These are phyloP conservation scores for Pristionchus maxplancki DNA, from an alignment of 2,888 invertebrate genomes.

Conservation along the genomic window DNA sequence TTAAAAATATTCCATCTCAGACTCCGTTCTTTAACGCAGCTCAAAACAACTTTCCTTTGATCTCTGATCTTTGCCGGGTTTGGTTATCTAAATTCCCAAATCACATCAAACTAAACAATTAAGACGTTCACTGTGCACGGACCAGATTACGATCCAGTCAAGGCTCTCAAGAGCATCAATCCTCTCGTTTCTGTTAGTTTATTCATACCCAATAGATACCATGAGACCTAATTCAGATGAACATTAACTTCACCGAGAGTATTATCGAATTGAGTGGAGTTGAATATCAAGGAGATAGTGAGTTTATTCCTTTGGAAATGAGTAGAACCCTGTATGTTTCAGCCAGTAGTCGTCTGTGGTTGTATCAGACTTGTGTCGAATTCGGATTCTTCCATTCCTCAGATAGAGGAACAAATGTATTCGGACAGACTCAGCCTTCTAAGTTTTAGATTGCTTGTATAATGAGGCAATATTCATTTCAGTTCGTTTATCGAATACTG, in stretches of 20 bases:
- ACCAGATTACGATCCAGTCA: conserved; percentile 1
- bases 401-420: conserved; percentile 15
- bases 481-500: conserved; percentile 34
- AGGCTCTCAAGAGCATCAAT: background rate
- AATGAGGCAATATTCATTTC: background rate
- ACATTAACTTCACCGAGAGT: background rate
- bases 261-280: background rate
- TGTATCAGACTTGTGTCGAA: conserved; percentile 40
- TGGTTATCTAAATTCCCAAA: background rate
- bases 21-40: background rate
- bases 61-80: background rate
- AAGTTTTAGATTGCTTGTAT: background rate
- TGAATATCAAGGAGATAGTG: background rate
- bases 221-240: background rate
- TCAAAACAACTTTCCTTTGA: background rate
- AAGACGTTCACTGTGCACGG: background rate
- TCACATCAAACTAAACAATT: background rate
- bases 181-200: background rate
- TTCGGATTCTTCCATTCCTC: conserved; percentile 45
- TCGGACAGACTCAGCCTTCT: background rate
- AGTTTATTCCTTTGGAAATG: background rate
- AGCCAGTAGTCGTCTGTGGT: conserved; percentile 1
- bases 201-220: background rate
- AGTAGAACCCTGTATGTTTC: background rate
- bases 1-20: background rate